These are phyloP conservation scores for Eupithecia subfuscata DNA, from an alignment of 2,888 invertebrate genomes.

Conservation along the genomic window DNA sequence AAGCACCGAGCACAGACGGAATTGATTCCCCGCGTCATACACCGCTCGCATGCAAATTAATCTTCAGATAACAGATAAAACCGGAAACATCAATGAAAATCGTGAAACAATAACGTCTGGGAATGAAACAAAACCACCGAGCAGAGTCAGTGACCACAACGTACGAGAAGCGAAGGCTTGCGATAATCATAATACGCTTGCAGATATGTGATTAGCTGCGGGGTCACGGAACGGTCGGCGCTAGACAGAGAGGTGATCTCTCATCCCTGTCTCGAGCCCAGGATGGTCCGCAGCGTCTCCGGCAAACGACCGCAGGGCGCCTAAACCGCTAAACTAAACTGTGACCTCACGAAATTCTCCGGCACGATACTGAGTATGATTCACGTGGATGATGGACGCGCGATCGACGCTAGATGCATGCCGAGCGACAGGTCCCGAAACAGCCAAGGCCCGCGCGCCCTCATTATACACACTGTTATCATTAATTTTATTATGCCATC, in stretches of 20 bases:
- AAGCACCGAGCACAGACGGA: constrained; percentile 20
- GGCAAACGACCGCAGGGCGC: constrained; percentile 79
- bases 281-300: constrained; percentile 53
- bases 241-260: constrained; percentile 70
- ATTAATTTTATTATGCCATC: constrained; percentile 68
- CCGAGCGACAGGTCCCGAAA: constrained; percentile 61
- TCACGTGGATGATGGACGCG: constrained; percentile 78
- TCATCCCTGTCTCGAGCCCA: constrained; percentile 57
- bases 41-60: constrained; percentile 31
- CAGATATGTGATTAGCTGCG: constrained; percentile 82
- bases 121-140: constrained; percentile 60
- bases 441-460: constrained; percentile 50
- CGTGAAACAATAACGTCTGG: constrained; percentile 56
- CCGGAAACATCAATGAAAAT: constrained; percentile 52
- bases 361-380: constrained; percentile 78
- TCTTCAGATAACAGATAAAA: constrained; percentile 41
- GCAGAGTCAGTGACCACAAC: constrained; percentile 79
- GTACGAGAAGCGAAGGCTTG: constrained; percentile 76
- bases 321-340: constrained; percentile 83
- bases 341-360: constrained; percentile 83
- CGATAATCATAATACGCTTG: constrained; percentile 83
- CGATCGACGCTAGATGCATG: constrained; percentile 75
- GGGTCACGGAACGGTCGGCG: constrained; percentile 82
- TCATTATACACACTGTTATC: constrained; percentile 56
- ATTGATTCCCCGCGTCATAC: constrained; percentile 25